Percentiles rank a stretch among this genome's conserved stretches.
These are phyloP conservation scores for Seriola quinqueradiata DNA, from an alignment of 2,113 vertebrate genomes.

Conservation along the genomic window DNA sequence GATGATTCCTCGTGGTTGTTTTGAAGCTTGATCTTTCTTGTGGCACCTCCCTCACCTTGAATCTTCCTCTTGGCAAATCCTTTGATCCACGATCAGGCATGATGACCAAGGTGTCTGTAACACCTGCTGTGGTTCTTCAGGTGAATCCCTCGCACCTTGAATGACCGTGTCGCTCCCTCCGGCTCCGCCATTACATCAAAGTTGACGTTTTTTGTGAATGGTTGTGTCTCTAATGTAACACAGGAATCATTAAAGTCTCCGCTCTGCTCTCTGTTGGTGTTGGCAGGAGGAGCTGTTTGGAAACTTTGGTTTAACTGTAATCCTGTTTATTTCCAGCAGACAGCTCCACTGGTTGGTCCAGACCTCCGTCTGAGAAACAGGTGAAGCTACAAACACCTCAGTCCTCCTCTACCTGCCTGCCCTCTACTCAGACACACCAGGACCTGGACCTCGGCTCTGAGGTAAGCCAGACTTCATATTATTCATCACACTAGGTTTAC, in stretches of 20 bases:
- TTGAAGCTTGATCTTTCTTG: no score
- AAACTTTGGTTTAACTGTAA: background rate
- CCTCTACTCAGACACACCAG: conserved; percentile 55
- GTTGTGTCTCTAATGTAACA: no score
- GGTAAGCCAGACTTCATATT: conserved; percentile 75
- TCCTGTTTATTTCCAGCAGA: conserved; percentile 81
- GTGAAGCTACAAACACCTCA: conserved; percentile 87
- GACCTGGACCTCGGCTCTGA: conserved; percentile 68
- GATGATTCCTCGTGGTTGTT: no score
- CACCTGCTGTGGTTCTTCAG: no score
- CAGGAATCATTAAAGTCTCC: background rate
- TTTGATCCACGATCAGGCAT: no score
- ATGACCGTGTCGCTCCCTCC: no score
- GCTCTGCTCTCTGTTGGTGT: background rate
- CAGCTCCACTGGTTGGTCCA: conserved; percentile 83
- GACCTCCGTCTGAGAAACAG: conserved; percentile 85
- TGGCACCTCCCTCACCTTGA: no score
- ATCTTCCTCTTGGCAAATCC: no score
- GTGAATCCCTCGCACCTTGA: no score
- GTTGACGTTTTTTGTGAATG: background rate
- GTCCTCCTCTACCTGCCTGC: conserved; percentile 79
- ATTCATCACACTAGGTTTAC: background rate
- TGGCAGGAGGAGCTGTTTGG: background rate
- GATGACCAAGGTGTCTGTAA: no score
- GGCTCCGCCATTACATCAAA: background rate